These are phyloP conservation scores for Epinephelus fuscoguttatus DNA, from an alignment of 2,113 vertebrate species.

Conservation along the genomic window DNA sequence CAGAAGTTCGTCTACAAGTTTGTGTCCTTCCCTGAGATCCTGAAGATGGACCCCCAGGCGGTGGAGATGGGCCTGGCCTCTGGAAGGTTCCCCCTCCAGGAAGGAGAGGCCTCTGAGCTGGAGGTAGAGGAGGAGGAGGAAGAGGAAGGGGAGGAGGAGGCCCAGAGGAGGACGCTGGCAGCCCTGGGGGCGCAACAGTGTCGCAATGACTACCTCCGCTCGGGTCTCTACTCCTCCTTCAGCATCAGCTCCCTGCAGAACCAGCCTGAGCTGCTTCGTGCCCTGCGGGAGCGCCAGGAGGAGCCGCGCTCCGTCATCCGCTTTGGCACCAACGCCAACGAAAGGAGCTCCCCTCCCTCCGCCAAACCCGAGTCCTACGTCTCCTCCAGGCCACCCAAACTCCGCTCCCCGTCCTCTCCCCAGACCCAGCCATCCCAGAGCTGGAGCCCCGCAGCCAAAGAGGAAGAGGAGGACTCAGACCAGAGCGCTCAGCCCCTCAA, in stretches of 20 bases:
- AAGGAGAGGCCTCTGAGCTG: conserved; percentile 84
- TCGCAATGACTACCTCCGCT: conserved; percentile 93
- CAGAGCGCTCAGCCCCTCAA: conserved; percentile 92
- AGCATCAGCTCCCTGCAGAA: conserved; percentile 93
- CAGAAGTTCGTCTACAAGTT: conserved; percentile 99
- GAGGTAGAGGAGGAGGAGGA: conserved; percentile 88
- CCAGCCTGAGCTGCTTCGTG: conserved; percentile 88
- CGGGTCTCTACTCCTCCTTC: conserved; percentile 94
- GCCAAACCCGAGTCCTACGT: conserved; percentile 79
- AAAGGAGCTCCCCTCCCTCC: conserved; percentile 86
- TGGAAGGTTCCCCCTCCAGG: conserved; percentile 89
- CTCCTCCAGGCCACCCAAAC: conserved; percentile 85
- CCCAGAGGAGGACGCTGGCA: conserved; percentile 82
- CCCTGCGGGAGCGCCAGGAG: conserved; percentile 88
- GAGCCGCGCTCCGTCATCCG: conserved; percentile 95
- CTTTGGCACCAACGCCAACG: conserved; percentile 90
- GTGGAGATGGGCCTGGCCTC: conserved; percentile 92
- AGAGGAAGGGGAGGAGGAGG: conserved; percentile 87
- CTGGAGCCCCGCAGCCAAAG: conserved; percentile 86
- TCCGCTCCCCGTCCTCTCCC: conserved; percentile 82
- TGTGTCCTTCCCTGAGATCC: conserved; percentile 96
- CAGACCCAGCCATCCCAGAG: conserved; percentile 83
- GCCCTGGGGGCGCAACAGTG: conserved; percentile 86
- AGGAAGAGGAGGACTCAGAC: conserved; percentile 81
- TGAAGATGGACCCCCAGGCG: conserved; percentile 94